Conservation (phyloP, 2,888 invertebrate genomes). For the Drosophila nr. perissopoda region DNA sequence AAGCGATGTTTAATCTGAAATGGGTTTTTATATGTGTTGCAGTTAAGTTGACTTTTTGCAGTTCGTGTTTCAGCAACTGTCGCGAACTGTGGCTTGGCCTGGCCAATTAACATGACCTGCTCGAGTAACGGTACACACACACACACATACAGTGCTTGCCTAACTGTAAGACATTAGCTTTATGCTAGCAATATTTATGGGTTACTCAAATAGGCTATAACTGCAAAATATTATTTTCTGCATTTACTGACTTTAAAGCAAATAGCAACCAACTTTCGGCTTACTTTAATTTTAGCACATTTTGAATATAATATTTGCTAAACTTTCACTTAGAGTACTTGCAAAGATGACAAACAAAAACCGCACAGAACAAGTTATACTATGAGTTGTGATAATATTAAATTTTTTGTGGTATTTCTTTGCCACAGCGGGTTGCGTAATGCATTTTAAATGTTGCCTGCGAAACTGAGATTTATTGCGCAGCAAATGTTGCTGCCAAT, state of each 20-base stretch:
- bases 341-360: not conserved
- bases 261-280: not conserved
- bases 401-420: not conserved
- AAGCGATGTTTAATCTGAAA: constrained; percentile 49
- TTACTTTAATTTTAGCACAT: not conserved
- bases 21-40: constrained; percentile 18
- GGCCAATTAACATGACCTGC: constrained; percentile 20
- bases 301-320: not conserved
- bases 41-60: not conserved
- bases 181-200: not conserved
- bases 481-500: constrained; percentile 46
- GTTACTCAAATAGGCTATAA: not conserved
- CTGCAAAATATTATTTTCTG: not conserved
- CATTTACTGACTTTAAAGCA: not conserved
- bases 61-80: not conserved
- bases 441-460: constrained; percentile 40
- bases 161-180: not conserved
- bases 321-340: not conserved
- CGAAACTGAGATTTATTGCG: constrained; percentile 54
- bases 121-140: constrained; percentile 16
- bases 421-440: constrained; percentile 19
- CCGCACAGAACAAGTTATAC: not conserved
- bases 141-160: not conserved
- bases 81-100: constrained; percentile 11
- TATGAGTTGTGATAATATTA: not conserved